Conservation (phyloP, 2,888 invertebrate species). For the Liodrosophila aerea region DNA sequence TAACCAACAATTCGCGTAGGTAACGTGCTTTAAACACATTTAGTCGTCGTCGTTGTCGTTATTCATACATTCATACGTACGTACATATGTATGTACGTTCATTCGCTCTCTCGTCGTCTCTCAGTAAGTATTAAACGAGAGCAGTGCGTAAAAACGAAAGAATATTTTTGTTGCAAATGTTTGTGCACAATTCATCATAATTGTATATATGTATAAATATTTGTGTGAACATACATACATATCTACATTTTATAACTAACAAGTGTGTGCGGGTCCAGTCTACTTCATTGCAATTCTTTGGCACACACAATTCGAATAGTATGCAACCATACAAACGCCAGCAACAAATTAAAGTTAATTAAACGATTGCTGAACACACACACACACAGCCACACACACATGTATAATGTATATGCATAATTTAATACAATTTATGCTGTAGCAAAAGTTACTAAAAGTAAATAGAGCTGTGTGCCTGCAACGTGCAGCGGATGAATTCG, state of each 20-base stretch:
- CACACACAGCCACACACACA: no score
- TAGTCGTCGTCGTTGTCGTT: conserved; percentile 29
- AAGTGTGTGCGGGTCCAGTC: conserved; percentile 46
- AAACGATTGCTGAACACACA: conserved; percentile 55
- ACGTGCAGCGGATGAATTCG: conserved; percentile 24
- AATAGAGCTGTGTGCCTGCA: conserved; percentile 29
- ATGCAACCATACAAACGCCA: conserved; percentile 65
- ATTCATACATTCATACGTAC: conserved; percentile 20
- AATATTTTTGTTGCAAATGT: conserved; percentile 56
- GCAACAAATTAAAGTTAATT: conserved; percentile 72
- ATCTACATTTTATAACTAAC: conserved; percentile 43
- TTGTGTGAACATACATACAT: no score
- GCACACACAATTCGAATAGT: conserved; percentile 50
- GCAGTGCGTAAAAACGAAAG: conserved; percentile 59
- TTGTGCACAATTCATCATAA: conserved; percentile 28
- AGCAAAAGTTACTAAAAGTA: conserved; percentile 44
- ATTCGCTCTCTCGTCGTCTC: conserved; percentile 54
- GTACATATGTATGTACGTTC: conserved; percentile 15
- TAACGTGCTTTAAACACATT: conserved; percentile 37
- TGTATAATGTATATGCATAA: conserved; percentile 30
- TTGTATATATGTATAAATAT: conserved; percentile 4
- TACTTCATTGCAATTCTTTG: conserved; percentile 66
- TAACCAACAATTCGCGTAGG: conserved; percentile 26
- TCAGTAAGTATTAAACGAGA: conserved; percentile 55
- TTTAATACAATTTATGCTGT: conserved; percentile 68